Percentiles rank a stretch among this genome's conserved stretches.
phyloP scores from a whole-genome alignment of 2,113 vertebrate species.

The Pica pica region DNA sequence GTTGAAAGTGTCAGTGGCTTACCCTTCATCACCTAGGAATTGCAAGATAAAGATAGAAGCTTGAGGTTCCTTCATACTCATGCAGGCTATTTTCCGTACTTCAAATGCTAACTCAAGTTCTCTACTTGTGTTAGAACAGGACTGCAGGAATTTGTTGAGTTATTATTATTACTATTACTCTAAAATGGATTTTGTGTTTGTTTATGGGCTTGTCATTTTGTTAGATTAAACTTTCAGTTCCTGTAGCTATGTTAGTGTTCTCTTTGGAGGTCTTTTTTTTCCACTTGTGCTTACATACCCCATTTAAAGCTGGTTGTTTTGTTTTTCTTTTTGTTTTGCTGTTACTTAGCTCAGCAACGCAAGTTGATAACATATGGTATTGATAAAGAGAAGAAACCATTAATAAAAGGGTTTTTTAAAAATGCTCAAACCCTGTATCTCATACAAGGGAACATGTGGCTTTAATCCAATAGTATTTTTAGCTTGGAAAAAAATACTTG shows the following conservation, averaged over 20 bases:
- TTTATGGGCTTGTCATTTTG: neutral
- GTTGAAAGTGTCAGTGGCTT: neutral
- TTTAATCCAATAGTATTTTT: conserved; percentile 14
- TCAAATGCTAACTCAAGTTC: neutral
- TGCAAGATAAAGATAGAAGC: neutral
- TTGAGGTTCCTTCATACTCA: neutral
- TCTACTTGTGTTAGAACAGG: neutral
- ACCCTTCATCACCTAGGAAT: neutral
- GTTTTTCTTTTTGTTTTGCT: neutral
- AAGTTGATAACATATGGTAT: neutral
- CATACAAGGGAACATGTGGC: neutral
- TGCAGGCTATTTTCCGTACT: neutral
- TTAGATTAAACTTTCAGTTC: neutral
- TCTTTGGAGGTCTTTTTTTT: neutral
- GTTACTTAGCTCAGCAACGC: neutral
- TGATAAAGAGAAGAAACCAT: neutral
- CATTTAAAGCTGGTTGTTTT: neutral
- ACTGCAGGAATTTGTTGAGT: neutral
- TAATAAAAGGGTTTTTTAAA: neutral
- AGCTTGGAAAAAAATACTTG: neutral
- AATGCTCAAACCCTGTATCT: neutral
- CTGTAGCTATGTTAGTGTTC: neutral
- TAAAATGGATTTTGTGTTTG: neutral
- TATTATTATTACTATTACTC: neutral
- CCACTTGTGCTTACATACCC: neutral